Evolutionary conservation across 2,797 vertebrate genomes (phyloP).

Genomic region (Scyliorhinus canicula): DNA sequence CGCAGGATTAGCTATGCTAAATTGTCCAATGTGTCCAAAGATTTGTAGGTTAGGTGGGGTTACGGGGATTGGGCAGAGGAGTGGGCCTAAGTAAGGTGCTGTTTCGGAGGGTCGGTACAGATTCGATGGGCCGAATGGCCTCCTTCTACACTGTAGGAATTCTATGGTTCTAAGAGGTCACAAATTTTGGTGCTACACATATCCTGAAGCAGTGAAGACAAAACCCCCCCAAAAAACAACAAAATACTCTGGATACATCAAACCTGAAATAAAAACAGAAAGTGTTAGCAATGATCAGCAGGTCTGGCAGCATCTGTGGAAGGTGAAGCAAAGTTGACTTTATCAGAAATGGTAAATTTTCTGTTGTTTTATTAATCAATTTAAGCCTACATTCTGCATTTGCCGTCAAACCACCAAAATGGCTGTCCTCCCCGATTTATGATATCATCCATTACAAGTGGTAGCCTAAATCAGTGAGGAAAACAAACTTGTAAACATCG

Average conservation of each 20-base stretch:
- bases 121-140: too few relatives aligned
- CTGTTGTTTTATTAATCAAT: not conserved
- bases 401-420: not conserved
- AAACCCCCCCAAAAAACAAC: not conserved
- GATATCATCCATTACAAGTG: not conserved
- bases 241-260: not conserved
- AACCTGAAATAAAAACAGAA: not conserved
- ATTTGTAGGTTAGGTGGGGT: too few relatives aligned
- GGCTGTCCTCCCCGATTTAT: not conserved
- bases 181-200: not conserved
- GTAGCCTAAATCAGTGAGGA: not conserved
- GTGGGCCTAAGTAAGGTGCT: too few relatives aligned
- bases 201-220: not conserved
- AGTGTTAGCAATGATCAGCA: not conserved
- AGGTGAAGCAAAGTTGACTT: not conserved
- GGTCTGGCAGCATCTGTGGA: not conserved
- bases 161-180: too few relatives aligned
- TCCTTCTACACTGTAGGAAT: too few relatives aligned
- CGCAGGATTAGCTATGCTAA: too few relatives aligned
- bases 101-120: too few relatives aligned
- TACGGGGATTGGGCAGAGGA: too few relatives aligned
- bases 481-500: not conserved
- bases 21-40: too few relatives aligned
- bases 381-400: not conserved
- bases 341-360: not conserved